phyloP scores from a whole-genome alignment of 2,888 invertebrate genomes.

The Noctuana brunneofusca region DNA sequence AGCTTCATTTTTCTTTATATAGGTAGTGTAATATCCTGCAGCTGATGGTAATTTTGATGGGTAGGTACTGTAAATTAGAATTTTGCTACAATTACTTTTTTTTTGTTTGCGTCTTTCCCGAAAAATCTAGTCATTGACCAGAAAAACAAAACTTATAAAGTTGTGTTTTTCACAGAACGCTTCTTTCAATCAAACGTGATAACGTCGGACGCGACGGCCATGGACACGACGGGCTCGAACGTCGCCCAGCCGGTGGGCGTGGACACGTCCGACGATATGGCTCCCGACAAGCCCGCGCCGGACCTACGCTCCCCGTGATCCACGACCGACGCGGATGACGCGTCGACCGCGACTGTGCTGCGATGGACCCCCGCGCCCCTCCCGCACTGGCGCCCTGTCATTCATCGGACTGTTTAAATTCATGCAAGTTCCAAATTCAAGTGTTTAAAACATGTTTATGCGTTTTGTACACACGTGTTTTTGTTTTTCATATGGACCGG shows the following conservation, averaged over 20 bases:
- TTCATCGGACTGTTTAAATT: constrained; percentile 61
- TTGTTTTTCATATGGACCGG: constrained; percentile 18
- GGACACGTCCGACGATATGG: constrained; percentile 65
- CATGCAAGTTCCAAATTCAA: constrained; percentile 36
- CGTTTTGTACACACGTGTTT: constrained; percentile 35
- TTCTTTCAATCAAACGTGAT: constrained; percentile 85
- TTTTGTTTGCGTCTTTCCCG: constrained; percentile 20
- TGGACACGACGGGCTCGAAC: constrained; percentile 70
- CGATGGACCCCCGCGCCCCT: constrained; percentile 77
- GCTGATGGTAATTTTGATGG: background rate
- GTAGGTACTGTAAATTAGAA: background rate
- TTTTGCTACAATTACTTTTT: constrained; percentile 8
- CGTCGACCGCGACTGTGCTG: constrained; percentile 51
- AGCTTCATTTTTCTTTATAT: too few species aligned
- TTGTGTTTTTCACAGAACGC: constrained; percentile 70
- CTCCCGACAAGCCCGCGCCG: constrained; percentile 73
- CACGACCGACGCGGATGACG: constrained; percentile 41
- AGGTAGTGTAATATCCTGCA: background rate
- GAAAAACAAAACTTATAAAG: constrained; percentile 35
- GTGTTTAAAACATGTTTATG: constrained; percentile 28
- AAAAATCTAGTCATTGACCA: constrained; percentile 23
- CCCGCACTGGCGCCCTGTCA: constrained; percentile 76
- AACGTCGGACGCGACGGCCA: constrained; percentile 81
- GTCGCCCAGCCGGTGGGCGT: constrained; percentile 58
- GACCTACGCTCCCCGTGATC: constrained; percentile 75